Conservation (phyloP, 2,797 vertebrate species). For the Takifugu ocellatus region DNA sequence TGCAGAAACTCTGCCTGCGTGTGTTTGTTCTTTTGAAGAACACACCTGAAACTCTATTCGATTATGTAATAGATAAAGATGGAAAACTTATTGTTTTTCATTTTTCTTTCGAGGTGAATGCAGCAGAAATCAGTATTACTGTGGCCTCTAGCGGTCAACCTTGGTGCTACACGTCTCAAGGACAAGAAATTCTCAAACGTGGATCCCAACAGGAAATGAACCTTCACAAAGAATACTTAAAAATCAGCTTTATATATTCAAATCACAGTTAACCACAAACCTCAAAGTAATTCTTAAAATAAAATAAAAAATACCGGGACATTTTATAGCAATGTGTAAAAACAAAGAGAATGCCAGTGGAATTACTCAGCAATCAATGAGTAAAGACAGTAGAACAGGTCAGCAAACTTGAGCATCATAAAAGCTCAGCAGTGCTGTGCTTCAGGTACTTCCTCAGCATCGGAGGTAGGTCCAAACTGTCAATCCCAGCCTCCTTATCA, state of each 20-base stretch:
- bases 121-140: conserved; percentile 26
- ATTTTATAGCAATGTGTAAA: background rate
- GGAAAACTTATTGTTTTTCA: background rate
- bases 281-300: conserved; percentile 6
- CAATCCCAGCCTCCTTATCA: conserved; percentile 53
- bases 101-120: background rate
- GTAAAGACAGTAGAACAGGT: conserved; percentile 2
- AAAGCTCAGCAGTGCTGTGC: conserved; percentile 59
- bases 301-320: conserved; percentile 7
- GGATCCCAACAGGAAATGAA: background rate
- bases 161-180: conserved; percentile 26
- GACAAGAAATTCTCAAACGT: conserved; percentile 11
- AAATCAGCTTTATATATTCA: background rate
- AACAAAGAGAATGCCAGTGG: background rate
- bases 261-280: conserved; percentile 5
- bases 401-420: conserved; percentile 8
- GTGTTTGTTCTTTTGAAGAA: background rate
- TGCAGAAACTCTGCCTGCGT: conserved; percentile 6
- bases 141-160: conserved; percentile 58
- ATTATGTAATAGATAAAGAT: too few species aligned
- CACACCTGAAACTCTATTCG: too few species aligned
- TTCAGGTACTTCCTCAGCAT: conserved; percentile 84
- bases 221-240: background rate
- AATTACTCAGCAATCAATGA: too few species aligned
- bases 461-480: conserved; percentile 78